Base-by-base conservation (phyloP, 2,888 invertebrate species). In the Rhingia campestris region DNA sequence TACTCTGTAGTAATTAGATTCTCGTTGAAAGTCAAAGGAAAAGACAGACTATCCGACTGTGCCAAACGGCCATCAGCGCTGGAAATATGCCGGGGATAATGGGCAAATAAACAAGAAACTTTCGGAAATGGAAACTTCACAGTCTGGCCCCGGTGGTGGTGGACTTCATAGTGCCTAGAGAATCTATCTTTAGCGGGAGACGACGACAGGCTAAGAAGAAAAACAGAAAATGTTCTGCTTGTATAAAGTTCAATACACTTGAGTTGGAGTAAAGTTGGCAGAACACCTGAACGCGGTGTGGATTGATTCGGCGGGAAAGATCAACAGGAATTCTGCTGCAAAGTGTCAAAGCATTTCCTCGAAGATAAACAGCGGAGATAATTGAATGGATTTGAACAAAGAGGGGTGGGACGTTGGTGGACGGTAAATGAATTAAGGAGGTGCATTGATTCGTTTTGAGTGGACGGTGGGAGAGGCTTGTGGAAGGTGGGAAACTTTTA, bases 11-110 rank as follows among this genome's bases (percentile, higher is more conserved):
- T 84, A 84, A 80, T 84, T 84, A 80, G 84, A 84, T 80, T 84
- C 84, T 84, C 70, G 84, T 84, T 84, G 75, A 66, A 61, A 70
- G 69, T 80, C 79, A 79, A 79, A 79, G 66, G 54, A 80, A 73
- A 75, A 30, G 56, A 35, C 58, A 69, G 73, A 51, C 56, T 72
- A 45, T 12, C 41, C 61, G 75, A 54, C 22, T 22, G 22, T 69
- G 61, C 61, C 41, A 35, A 10, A 49, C 12, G n/a, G n/a, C 43
- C 22, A 45, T n/a, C 4, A 45, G 22, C 30, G 12, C 37, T 39
- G 22, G 49, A 58, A 49, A 33, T 32, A 49, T 32, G 49, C 22
- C 22, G 51, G 53, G 70, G 22, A 49, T 47, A 58, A 73, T 72
- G 51, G 77, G 32, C 56, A 64, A 76, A 75, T 56, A 56, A 66